Percentiles rank a stretch among this genome's conserved stretches.
phyloP scores from a whole-genome alignment of 2,113 vertebrate genomes.

The Lucifuga dentata region DNA sequence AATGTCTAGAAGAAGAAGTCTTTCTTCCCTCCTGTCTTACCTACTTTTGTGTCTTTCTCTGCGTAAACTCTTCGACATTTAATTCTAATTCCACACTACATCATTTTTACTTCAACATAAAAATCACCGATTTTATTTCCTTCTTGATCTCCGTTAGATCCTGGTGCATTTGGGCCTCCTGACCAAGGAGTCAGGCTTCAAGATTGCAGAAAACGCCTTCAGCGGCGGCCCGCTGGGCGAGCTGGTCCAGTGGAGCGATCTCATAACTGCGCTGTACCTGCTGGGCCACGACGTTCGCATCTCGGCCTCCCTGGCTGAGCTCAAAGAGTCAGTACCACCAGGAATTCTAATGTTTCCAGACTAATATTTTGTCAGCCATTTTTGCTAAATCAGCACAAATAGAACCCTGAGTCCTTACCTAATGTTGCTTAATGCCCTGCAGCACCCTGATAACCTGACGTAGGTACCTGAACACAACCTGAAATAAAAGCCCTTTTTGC shows the following conservation, averaged over 20 bases:
- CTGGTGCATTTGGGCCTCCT: constrained; percentile 96
- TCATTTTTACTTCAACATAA: too few species aligned
- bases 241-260: constrained; percentile 99
- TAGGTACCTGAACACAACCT: not conserved
- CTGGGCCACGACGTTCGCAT: constrained; percentile 97
- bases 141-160: constrained; percentile 78
- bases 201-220: constrained; percentile 99
- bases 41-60: not conserved
- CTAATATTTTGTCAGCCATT: too few species aligned
- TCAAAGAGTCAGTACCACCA: constrained; percentile 92
- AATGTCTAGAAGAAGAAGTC: too few species aligned
- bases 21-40: not conserved
- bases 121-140: not conserved
- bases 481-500: not conserved
- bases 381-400: too few species aligned
- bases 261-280: constrained; percentile 98
- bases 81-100: too few species aligned
- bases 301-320: constrained; percentile 97
- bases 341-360: too few species aligned
- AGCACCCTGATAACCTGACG: too few species aligned
- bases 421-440: too few species aligned
- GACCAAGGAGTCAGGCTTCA: constrained; percentile 99
- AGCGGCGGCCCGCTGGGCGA: constrained; percentile 97
- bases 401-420: too few species aligned
- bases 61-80: too few species aligned